Evolutionary conservation across 2,113 vertebrate species (phyloP).

Genomic region (Noctilio leporinus): DNA sequence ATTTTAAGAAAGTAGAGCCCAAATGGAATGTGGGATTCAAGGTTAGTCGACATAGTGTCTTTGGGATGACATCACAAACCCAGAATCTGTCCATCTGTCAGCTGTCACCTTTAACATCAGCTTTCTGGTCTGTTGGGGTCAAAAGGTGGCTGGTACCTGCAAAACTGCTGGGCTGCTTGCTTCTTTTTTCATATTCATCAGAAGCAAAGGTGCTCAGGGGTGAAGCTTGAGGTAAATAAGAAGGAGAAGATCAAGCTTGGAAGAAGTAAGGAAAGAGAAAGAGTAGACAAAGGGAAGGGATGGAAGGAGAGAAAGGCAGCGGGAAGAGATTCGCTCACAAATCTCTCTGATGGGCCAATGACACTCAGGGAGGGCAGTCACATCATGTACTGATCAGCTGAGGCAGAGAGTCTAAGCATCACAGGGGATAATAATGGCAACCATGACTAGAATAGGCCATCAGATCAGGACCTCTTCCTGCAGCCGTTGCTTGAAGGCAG

Average conservation of each 20-base stretch:
- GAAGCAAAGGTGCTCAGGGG: fast-evolving
- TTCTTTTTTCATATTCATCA: background rate
- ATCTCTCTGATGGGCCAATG: background rate
- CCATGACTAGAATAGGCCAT: background rate
- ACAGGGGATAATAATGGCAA: background rate
- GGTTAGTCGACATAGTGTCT: background rate
- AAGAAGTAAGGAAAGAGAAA: background rate
- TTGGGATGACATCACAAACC: background rate
- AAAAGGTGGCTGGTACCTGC: background rate
- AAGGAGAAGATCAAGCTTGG: background rate
- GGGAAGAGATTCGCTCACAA: background rate
- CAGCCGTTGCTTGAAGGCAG: background rate
- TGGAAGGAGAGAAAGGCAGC: background rate
- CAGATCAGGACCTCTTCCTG: too few species aligned
- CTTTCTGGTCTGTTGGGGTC: background rate
- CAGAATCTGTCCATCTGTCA: background rate
- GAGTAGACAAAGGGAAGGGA: fast-evolving
- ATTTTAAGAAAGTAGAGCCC: background rate
- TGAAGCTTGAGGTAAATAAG: too few species aligned
- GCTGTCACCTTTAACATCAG: background rate
- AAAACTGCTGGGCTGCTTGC: background rate
- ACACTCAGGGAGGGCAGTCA: background rate
- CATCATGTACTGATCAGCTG: background rate
- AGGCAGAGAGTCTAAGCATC: background rate
- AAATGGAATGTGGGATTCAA: background rate